phyloP scores from a whole-genome alignment of 2,113 vertebrate genomes.

The Bettongia penicillata region DNA sequence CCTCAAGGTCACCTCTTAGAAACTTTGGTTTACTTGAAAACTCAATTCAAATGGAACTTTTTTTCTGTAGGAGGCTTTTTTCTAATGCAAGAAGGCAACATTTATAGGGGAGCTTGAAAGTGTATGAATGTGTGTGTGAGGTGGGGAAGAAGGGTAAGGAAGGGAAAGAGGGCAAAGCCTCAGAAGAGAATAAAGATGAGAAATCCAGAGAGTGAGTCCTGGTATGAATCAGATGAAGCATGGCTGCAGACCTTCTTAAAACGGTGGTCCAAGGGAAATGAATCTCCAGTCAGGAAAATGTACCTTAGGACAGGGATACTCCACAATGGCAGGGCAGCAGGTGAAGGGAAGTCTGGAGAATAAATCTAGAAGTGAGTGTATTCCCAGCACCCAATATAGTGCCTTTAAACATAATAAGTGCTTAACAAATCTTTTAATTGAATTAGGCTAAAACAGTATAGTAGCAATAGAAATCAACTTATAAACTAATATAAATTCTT shows the following conservation, averaged over 20 bases:
- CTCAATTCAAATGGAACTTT: neutral
- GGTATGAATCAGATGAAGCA: neutral
- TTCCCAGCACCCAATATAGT: neutral
- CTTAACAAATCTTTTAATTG: neutral
- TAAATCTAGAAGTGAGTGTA: neutral
- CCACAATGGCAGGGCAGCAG: neutral
- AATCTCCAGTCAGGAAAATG: neutral
- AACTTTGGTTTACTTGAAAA: neutral
- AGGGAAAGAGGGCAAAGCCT: neutral
- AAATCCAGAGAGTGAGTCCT: no score
- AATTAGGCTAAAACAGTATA: neutral
- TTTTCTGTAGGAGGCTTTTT: neutral
- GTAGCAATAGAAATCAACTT: slow-evolving; percentile 8
- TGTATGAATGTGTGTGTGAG: neutral
- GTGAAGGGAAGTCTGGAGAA: neutral
- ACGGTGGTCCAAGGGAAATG: neutral
- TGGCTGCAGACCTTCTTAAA: neutral
- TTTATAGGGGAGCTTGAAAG: neutral
- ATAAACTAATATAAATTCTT: slow-evolving; percentile 17
- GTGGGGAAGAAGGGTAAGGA: no score
- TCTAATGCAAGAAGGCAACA: neutral
- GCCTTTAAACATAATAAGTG: neutral
- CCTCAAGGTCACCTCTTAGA: neutral
- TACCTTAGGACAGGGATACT: neutral
- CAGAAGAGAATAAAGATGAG: neutral